phyloP scores from a whole-genome alignment of 2,797 vertebrate species.

The Anisognathus igniventris region DNA sequence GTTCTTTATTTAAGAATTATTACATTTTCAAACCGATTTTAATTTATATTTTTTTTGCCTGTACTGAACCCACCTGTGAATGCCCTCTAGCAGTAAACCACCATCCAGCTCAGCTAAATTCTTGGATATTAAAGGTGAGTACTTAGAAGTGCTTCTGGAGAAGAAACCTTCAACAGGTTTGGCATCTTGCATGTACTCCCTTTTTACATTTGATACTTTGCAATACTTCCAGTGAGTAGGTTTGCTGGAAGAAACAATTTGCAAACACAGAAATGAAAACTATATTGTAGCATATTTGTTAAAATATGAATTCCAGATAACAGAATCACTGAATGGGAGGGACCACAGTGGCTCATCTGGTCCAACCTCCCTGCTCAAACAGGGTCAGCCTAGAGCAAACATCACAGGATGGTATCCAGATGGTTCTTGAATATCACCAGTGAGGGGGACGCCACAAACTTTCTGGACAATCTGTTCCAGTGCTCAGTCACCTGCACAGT shows the following conservation, averaged over 20 bases:
- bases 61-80: not conserved
- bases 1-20: not conserved
- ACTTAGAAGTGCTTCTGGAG: not conserved
- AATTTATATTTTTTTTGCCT: not conserved
- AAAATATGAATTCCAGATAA: not conserved
- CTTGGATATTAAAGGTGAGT: not conserved
- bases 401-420: not conserved
- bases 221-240: not conserved
- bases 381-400: not conserved
- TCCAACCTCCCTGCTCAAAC: not conserved
- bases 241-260: not conserved
- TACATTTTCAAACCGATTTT: not conserved
- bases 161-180: not conserved
- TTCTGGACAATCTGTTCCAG: not conserved
- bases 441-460: fast-evolving
- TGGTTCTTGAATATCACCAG: not conserved
- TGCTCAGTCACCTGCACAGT: not conserved
- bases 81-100: not conserved
- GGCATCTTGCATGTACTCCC: not conserved
- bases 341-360: not conserved
- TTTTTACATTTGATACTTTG: not conserved
- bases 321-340: not conserved
- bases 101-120: not conserved
- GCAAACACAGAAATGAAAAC: not conserved
- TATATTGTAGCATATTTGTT: not conserved